phyloP scores from a whole-genome alignment of 2,797 vertebrate species.

The Hirundo rustica region DNA sequence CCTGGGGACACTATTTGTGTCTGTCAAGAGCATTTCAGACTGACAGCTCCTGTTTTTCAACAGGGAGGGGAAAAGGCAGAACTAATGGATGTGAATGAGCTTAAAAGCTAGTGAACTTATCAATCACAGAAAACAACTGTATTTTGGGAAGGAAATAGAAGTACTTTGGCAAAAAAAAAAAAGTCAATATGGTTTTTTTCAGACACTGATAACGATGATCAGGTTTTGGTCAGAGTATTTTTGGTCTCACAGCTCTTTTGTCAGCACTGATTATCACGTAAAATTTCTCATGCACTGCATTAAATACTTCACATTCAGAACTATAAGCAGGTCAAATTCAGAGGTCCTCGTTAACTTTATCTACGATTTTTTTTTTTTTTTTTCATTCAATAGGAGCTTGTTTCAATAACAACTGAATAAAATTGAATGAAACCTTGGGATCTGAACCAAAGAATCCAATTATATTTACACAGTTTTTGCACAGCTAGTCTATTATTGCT shows the following conservation, averaged over 20 bases:
- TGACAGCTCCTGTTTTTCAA: conserved; percentile 78
- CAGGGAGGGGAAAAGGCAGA: conserved; percentile 61
- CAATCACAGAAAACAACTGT: conserved; percentile 70
- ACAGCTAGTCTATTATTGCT: not conserved
- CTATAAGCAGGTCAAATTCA: not conserved
- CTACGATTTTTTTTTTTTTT: not conserved
- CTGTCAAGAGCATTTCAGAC: conserved; percentile 68
- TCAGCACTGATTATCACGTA: conserved; percentile 34
- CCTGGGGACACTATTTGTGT: conserved; percentile 67
- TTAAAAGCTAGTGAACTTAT: conserved; percentile 76
- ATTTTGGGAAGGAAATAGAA: conserved; percentile 65
- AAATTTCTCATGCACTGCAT: not conserved
- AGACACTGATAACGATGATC: conserved; percentile 51
- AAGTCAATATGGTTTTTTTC: conserved; percentile 42
- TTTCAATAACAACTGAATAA: not conserved
- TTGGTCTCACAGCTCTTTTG: not conserved
- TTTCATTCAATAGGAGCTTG: not conserved
- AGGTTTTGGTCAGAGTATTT: not conserved
- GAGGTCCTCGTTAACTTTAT: not conserved
- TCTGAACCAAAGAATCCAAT: conserved; percentile 28
- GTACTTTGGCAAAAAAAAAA: conserved; percentile 48
- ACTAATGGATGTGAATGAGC: conserved; percentile 76
- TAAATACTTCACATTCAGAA: not conserved
- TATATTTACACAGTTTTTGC: not conserved
- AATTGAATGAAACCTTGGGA: conserved; percentile 3